These are phyloP conservation scores for Diplosoma virens DNA, from an alignment of 23 tunicate genomes.

Conservation along the genomic window DNA sequence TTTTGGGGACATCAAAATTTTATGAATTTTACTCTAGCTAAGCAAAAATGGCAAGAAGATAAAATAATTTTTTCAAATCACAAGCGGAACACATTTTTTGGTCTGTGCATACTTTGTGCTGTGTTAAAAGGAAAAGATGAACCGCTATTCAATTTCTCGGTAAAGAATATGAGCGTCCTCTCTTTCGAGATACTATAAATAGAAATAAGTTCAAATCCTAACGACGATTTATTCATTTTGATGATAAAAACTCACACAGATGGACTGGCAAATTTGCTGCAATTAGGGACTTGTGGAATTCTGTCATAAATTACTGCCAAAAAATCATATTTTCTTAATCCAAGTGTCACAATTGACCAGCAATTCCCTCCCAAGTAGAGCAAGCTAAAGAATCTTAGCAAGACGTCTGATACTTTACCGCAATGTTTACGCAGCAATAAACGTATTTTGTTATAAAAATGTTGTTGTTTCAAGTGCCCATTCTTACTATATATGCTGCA, in stretches of 20 bases:
- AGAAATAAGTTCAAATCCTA: neutral
- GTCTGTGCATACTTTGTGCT: neutral
- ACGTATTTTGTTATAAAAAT: neutral
- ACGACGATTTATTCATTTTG: neutral
- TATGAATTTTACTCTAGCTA: neutral
- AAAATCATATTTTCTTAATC: neutral
- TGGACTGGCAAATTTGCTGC: neutral
- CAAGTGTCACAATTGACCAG: neutral
- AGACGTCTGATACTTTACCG: neutral
- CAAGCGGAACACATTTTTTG: neutral
- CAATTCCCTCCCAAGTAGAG: no score
- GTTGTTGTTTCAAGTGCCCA: neutral
- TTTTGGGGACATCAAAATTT: neutral
- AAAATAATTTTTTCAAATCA: neutral
- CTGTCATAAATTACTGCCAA: neutral
- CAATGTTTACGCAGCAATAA: neutral
- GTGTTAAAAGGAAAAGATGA: neutral
- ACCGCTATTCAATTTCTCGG: neutral
- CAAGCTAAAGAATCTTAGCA: neutral
- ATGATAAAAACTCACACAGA: neutral
- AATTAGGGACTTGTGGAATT: neutral
- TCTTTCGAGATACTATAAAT: neutral
- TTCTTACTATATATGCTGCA: neutral
- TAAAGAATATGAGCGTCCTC: neutral
- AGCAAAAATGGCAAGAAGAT: neutral